phyloP scores from a whole-genome alignment of 2,888 invertebrate species.

The Lordiphosa fenestrarum region DNA sequence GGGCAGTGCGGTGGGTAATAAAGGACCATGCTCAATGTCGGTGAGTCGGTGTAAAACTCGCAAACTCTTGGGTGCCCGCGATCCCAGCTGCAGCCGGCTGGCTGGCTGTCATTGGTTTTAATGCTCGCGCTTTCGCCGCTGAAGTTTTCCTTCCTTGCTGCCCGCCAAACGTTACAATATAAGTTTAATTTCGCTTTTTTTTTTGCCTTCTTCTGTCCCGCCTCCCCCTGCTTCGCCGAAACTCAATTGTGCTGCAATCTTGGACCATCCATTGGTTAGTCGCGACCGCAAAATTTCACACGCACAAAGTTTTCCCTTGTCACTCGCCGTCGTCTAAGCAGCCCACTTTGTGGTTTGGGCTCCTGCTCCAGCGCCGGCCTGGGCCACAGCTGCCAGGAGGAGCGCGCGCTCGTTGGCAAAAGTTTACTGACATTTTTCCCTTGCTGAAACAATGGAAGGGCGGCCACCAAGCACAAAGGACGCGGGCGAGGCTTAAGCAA shows the following conservation, averaged over 20 bases:
- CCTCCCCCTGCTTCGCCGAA: slow-evolving; percentile 5
- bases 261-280: slow-evolving; percentile 38
- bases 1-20: slow-evolving; percentile 49
- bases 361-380: slow-evolving; percentile 9
- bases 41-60: slow-evolving; percentile 64
- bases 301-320: slow-evolving; percentile 61
- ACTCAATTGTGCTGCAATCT: slow-evolving; percentile 44
- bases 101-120: slow-evolving; percentile 60
- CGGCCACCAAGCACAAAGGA: slow-evolving; percentile 8
- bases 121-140: slow-evolving; percentile 46
- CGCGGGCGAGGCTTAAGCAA: slow-evolving; percentile 24
- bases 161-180: slow-evolving; percentile 50
- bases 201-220: background rate
- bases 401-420: slow-evolving; percentile 43
- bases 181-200: slow-evolving; percentile 65
- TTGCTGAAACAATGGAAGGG: slow-evolving; percentile 63
- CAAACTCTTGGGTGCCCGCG: slow-evolving; percentile 12
- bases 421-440: slow-evolving; percentile 65
- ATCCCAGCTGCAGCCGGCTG: slow-evolving; percentile 39
- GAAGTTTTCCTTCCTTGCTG: slow-evolving; percentile 63
- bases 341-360: slow-evolving; percentile 36
- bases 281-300: slow-evolving; percentile 64
- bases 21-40: slow-evolving; percentile 69
- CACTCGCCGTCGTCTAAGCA: slow-evolving; percentile 11
- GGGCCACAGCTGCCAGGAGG: slow-evolving; percentile 54